A percentile compares a stretch with the other conserved stretches of the same genome.
These are phyloP conservation scores for Tipula vernalis DNA, from an alignment of 2,888 invertebrate species.

Conservation along the genomic window DNA sequence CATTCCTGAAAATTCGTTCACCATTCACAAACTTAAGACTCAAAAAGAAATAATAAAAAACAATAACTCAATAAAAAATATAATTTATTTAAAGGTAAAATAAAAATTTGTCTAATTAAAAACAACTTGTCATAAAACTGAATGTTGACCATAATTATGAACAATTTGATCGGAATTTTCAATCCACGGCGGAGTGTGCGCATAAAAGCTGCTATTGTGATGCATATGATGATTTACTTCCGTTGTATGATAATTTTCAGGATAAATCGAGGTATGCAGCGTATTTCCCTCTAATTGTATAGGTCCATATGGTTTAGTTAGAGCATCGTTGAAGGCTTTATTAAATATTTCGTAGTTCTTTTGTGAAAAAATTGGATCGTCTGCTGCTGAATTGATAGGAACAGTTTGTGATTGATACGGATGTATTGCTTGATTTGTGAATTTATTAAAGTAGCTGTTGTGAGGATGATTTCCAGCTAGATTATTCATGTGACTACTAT, in stretches of 20 bases:
- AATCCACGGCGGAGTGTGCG: conserved; percentile 36
- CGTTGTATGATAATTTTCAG: conserved; percentile 16
- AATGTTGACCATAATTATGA: conserved; percentile 19
- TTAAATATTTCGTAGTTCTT: conserved; percentile 46
- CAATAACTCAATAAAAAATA: neutral
- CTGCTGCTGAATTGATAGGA: conserved; percentile 20
- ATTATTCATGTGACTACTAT: neutral
- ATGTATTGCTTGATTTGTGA: neutral
- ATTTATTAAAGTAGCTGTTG: neutral
- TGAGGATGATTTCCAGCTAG: conserved; percentile 7
- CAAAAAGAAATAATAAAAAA: neutral
- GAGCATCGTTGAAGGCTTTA: conserved; percentile 42
- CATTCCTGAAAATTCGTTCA: neutral
- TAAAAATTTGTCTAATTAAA: conserved; percentile 16
- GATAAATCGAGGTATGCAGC: conserved; percentile 14
- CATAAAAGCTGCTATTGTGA: conserved; percentile 33
- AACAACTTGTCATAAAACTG: conserved; percentile 5
- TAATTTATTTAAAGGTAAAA: neutral
- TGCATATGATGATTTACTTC: conserved; percentile 20
- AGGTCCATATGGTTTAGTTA: conserved; percentile 14
- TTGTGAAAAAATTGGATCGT: conserved; percentile 24
- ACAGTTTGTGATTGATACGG: conserved; percentile 14
- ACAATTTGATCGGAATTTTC: conserved; percentile 31
- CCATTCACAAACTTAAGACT: neutral
- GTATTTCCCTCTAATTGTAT: neutral